Conservation (phyloP, 2,113 vertebrate genomes). For the Microcebus murinus region DNA sequence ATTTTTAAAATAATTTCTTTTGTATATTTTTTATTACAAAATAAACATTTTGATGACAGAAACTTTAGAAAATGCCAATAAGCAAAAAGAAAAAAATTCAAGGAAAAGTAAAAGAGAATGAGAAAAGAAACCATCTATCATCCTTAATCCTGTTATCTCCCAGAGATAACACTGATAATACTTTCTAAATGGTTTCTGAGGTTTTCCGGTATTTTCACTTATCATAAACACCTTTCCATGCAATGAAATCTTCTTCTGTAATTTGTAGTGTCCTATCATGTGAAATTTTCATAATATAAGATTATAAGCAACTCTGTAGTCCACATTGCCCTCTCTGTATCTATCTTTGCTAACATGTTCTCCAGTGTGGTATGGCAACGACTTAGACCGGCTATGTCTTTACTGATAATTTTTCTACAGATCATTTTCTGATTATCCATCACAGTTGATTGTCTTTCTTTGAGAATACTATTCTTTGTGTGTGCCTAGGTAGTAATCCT, state of each 20-base stretch:
- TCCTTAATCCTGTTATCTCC: neutral
- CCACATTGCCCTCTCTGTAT: too few relatives aligned
- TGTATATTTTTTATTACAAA: neutral
- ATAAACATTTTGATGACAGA: neutral
- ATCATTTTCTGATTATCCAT: neutral
- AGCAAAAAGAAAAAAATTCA: neutral
- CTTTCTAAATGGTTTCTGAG: neutral
- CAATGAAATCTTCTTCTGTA: neutral
- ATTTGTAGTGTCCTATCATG: neutral
- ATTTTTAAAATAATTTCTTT: neutral
- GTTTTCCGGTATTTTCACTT: neutral
- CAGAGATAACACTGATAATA: neutral
- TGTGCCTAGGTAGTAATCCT: neutral
- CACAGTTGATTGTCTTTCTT: neutral
- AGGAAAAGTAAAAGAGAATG: neutral
- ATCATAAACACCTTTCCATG: neutral
- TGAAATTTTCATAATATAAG: neutral
- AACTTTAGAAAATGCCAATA: constrained; percentile 6
- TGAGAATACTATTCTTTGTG: neutral
- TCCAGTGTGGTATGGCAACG: rapidly evolving
- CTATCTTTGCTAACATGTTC: rapidly evolving
- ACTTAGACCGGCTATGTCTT: neutral
- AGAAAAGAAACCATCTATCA: neutral
- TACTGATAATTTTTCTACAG: neutral
- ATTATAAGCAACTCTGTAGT: neutral